Evolutionary conservation across 2,113 vertebrate genomes (phyloP).

Genomic region (Scatophagus argus): DNA sequence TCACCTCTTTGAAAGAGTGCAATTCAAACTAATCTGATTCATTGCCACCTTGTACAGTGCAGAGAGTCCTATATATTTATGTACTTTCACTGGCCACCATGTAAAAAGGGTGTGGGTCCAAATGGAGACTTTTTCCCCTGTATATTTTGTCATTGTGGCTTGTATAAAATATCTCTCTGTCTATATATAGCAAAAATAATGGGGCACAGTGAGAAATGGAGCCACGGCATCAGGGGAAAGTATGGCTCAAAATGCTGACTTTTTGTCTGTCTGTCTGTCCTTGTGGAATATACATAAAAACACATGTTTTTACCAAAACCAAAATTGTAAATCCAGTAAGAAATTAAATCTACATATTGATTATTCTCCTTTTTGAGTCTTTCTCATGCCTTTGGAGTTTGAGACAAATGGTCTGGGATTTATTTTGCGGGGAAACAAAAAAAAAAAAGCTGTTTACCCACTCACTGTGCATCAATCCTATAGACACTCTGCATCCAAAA

Average conservation of each 20-base stretch:
- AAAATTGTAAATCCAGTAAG: background rate
- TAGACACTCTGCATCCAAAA: background rate
- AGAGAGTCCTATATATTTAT: background rate
- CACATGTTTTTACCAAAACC: background rate
- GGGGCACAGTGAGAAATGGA: background rate
- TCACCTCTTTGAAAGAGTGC: background rate
- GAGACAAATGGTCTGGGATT: background rate
- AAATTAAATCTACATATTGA: background rate
- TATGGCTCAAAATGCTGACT: background rate
- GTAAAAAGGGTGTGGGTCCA: conserved; percentile 17
- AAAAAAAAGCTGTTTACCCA: background rate
- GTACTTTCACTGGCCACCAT: background rate
- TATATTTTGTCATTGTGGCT: conserved; percentile 6
- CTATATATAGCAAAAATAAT: conserved; percentile 10
- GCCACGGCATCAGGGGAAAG: conserved; percentile 8
- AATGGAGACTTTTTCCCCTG: conserved; percentile 14
- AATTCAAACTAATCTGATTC: conserved; percentile 9
- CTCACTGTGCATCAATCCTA: background rate
- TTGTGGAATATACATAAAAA: background rate
- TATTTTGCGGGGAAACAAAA: no score
- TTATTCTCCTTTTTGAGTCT: background rate
- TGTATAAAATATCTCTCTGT: conserved; percentile 7
- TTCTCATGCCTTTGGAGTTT: background rate
- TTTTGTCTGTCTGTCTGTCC: background rate
- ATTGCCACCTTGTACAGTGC: conserved; percentile 8